Base-by-base conservation (phyloP, 1,140 invertebrate genomes). In the Sinella curviseta region DNA sequence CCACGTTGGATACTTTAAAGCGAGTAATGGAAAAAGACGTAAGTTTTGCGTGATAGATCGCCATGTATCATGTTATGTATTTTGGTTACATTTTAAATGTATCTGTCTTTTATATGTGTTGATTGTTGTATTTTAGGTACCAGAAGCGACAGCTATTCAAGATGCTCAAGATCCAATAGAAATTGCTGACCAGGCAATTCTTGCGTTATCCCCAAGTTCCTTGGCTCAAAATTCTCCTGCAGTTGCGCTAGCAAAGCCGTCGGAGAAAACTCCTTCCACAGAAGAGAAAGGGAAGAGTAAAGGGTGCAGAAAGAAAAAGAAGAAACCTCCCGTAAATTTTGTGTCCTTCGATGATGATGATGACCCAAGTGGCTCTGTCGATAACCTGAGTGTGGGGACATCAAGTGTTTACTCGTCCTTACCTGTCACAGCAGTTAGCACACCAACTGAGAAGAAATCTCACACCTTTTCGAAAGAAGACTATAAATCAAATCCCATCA, bases 271-370 rank as follows among this genome's bases (percentile, higher is more conserved):
- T 8, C n/a, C 65, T 1, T 4, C 26, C 26, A 31, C 26, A 8
- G 31, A 31, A 2, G 65, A 30, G 12, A 60, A 60, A 60, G 24
- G 4, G 12, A 60, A 70, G 31, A 33, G 65, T 12, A 30, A 70
- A 70, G 31, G 24, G 3, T 70, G 65, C n/a, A 70, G 31, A 24
- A 89, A 88, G 76, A 90, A 86, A 73, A 90, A 88, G 77, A 90
- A 89, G 84, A 91, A 90, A 86, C 88, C 90, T 77, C 87, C 88
- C 55, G 87, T 89, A 0, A 89, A 91, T 80, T 89, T 92, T 82
- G 91, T 92, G 77, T 91, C 90, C 24, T 92, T 92, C 86, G 91
- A 91, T 84, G 89, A 91, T 74, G 89, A 90, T 70, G 88, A 87
- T 48, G 39, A 75, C 14, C 35, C 84, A 86, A 14, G 84, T 86